These are phyloP conservation scores for Oscheius sp. DNA, from an alignment of 2,888 invertebrate genomes.

Conservation along the genomic window DNA sequence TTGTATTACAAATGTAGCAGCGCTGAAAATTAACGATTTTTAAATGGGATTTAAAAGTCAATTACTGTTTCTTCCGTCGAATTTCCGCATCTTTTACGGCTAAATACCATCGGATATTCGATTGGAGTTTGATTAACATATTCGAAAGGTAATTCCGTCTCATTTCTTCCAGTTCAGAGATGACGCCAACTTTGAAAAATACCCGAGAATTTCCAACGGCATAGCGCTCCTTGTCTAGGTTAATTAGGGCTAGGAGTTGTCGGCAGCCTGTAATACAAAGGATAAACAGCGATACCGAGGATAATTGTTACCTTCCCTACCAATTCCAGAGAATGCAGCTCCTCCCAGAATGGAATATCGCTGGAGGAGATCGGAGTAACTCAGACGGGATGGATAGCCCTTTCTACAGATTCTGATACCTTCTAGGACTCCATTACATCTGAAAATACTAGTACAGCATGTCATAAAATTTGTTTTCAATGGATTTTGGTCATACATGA, in stretches of 20 bases:
- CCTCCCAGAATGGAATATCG: slow-evolving; percentile 80
- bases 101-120: slow-evolving; percentile 59
- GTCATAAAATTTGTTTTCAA: too few relatives aligned
- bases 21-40: slow-evolving; percentile 11
- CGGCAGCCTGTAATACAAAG: slow-evolving; percentile 15
- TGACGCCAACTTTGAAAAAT: slow-evolving; percentile 69
- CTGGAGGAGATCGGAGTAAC: slow-evolving; percentile 98
- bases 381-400: slow-evolving; percentile 99
- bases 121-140: slow-evolving; percentile 57
- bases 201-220: slow-evolving; percentile 67
- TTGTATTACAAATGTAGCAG: slow-evolving; percentile 59
- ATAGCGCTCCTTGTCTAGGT: slow-evolving; percentile 51
- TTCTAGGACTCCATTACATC: slow-evolving; percentile 99
- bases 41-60: neutral
- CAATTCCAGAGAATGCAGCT: slow-evolving; percentile 4
- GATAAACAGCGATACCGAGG: too few relatives aligned
- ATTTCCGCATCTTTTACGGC: slow-evolving; percentile 44
- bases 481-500: neutral
- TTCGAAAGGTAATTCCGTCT: slow-evolving; percentile 44
- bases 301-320: slow-evolving; percentile 31
- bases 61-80: slow-evolving; percentile 48
- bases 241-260: slow-evolving; percentile 9
- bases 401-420: slow-evolving; percentile 99
- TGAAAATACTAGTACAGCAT: too few relatives aligned
- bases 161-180: slow-evolving; percentile 61